These are phyloP conservation scores for Thryonomys swinderianus DNA, from an alignment of 2,113 vertebrate genomes.

Conservation along the genomic window DNA sequence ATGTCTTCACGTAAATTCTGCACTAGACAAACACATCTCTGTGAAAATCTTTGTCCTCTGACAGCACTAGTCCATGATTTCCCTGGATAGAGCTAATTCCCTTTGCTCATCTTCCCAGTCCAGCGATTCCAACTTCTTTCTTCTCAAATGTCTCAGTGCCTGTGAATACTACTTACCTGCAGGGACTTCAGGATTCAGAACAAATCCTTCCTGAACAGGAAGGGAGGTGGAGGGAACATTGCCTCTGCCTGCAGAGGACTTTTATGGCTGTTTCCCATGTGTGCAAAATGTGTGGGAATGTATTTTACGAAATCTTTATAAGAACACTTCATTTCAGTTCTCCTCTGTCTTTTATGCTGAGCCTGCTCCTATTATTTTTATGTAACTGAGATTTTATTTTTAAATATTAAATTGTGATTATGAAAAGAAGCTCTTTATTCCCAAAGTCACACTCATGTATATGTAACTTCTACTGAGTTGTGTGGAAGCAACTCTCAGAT, in stretches of 20 bases:
- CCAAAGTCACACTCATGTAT: slow-evolving; percentile 50
- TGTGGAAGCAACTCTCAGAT: slow-evolving; percentile 58
- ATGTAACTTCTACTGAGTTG: slow-evolving; percentile 63
- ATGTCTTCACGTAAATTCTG: neutral
- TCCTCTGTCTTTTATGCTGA: slow-evolving; percentile 51
- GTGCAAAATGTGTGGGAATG: slow-evolving; percentile 46
- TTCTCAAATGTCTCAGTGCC: slow-evolving; percentile 1
- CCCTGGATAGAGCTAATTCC: slow-evolving; percentile 34
- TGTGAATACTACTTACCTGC: slow-evolving; percentile 51
- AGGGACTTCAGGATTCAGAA: slow-evolving; percentile 66
- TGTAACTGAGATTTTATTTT: slow-evolving; percentile 70
- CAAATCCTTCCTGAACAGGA: slow-evolving; percentile 64
- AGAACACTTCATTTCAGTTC: slow-evolving; percentile 46
- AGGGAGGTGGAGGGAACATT: slow-evolving; percentile 57
- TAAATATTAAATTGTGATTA: slow-evolving; percentile 73
- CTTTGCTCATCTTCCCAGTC: slow-evolving; percentile 22
- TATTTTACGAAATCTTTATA: slow-evolving; percentile 61
- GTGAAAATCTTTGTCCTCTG: slow-evolving; percentile 56
- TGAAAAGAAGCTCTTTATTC: slow-evolving; percentile 64
- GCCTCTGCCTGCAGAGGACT: slow-evolving; percentile 47
- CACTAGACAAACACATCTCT: slow-evolving; percentile 8
- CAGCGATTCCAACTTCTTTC: slow-evolving; percentile 39
- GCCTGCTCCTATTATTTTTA: slow-evolving; percentile 62
- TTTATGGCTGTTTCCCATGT: slow-evolving; percentile 68
- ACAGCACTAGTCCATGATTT: slow-evolving; percentile 60